phyloP scores from a whole-genome alignment of 2,797 vertebrate genomes.

The Sebastes minor region DNA sequence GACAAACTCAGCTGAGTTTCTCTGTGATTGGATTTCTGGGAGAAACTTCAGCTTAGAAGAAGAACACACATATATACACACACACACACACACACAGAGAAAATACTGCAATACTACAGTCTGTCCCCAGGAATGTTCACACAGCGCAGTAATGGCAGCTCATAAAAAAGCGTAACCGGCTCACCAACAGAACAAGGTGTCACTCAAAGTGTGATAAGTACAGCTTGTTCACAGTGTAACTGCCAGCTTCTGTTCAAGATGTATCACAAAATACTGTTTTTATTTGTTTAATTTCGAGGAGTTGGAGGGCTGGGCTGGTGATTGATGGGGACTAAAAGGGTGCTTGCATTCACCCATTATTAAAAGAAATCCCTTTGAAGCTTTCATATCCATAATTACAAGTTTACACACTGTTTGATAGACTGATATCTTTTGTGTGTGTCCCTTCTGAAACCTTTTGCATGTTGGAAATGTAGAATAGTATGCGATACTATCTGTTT shows the following conservation, averaged over 20 bases:
- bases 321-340: background rate
- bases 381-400: background rate
- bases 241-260: background rate
- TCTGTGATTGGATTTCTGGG: slow-evolving; percentile 17
- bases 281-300: slow-evolving; percentile 1
- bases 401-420: background rate
- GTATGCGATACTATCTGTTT: background rate
- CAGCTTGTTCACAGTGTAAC: slow-evolving; percentile 5
- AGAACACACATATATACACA: background rate
- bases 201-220: slow-evolving; percentile 11
- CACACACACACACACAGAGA: background rate
- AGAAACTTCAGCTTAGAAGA: background rate
- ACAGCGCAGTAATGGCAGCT: slow-evolving; percentile 6
- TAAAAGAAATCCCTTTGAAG: background rate
- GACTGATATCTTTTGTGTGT: background rate
- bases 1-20: slow-evolving; percentile 10
- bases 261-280: background rate
- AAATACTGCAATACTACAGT: background rate
- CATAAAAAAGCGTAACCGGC: slow-evolving; percentile 1
- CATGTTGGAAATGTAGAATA: background rate
- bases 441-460: background rate
- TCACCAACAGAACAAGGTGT: slow-evolving; percentile 3
- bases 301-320: background rate
- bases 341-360: background rate
- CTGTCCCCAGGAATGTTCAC: slow-evolving; percentile 4